Evolutionary conservation across 2,797 vertebrate genomes (phyloP).

Genomic region (Pelodytes ibericus): DNA sequence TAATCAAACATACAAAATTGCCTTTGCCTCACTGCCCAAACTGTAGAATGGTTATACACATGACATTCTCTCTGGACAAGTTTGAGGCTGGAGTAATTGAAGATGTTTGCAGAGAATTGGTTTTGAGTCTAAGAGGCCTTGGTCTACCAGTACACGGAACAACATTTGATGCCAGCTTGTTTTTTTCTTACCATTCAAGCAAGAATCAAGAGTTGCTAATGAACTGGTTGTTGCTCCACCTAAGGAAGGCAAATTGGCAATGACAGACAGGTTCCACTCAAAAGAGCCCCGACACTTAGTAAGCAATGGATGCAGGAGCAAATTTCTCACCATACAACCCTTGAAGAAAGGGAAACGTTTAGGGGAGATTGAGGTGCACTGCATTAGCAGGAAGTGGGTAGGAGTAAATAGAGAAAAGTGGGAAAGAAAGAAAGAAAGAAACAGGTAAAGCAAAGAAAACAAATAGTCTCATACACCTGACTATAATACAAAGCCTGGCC

Average conservation of each 20-base stretch:
- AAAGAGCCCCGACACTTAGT: constrained; percentile 67
- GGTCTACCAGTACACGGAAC: constrained; percentile 11
- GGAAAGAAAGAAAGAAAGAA: constrained; percentile 54
- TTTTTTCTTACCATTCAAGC: constrained; percentile 15
- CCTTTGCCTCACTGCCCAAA: constrained; percentile 53
- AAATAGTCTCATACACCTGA: too few relatives aligned
- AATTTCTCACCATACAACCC: constrained; percentile 62
- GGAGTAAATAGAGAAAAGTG: constrained; percentile 64
- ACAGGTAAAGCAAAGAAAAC: constrained; percentile 30
- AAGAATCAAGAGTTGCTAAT: constrained; percentile 11
- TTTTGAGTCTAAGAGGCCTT: constrained; percentile 32
- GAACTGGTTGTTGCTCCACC: constrained; percentile 36
- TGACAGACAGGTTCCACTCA: constrained; percentile 70
- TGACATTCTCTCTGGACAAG: not conserved
- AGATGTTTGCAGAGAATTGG: constrained; percentile 53
- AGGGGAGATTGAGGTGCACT: constrained; percentile 64
- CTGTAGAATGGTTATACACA: not conserved
- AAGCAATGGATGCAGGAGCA: constrained; percentile 71
- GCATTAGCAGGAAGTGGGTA: constrained; percentile 68
- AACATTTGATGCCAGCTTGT: constrained; percentile 28
- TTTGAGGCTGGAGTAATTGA: constrained; percentile 50
- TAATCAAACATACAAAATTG: constrained; percentile 64
- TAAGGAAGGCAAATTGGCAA: constrained; percentile 67
- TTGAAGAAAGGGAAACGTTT: constrained; percentile 50
- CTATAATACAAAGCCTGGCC: too few relatives aligned